Evolutionary conservation across 2,113 vertebrate species (phyloP).

Genomic region (Hirundichthys speculiger): DNA sequence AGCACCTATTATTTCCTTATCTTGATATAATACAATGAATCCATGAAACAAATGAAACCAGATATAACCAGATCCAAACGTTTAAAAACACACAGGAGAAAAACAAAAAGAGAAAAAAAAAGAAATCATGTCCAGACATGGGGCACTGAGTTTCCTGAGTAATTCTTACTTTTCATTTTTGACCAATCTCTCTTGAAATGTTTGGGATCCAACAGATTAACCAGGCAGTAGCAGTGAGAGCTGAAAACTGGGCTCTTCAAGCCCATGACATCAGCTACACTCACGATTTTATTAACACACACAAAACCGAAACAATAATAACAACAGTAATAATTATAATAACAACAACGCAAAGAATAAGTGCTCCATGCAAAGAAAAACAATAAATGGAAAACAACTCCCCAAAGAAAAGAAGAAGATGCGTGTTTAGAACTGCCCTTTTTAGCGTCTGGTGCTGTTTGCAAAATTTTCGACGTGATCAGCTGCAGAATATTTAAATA

Average conservation of each 20-base stretch:
- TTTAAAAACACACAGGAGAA: not conserved
- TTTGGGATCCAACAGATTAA: constrained; percentile 57
- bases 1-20: constrained; percentile 44
- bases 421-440: constrained; percentile 54
- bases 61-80: constrained; percentile 45
- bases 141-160: constrained; percentile 86
- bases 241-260: constrained; percentile 73
- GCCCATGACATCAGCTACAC: constrained; percentile 55
- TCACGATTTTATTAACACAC: constrained; percentile 52
- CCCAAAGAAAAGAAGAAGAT: constrained; percentile 34
- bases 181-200: constrained; percentile 73
- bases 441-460: constrained; percentile 69
- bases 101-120: constrained; percentile 18
- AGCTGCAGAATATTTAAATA: constrained; percentile 61
- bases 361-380: constrained; percentile 82
- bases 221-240: constrained; percentile 65
- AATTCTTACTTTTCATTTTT: constrained; percentile 75
- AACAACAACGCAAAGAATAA: constrained; percentile 71
- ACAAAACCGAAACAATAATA: constrained; percentile 42
- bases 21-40: constrained; percentile 65
- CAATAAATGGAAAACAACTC: constrained; percentile 42
- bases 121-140: constrained; percentile 60
- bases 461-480: constrained; percentile 67
- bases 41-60: constrained; percentile 50
- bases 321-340: not conserved